Conservation (phyloP, 2,888 invertebrate species). For the Amiota mariae region DNA sequence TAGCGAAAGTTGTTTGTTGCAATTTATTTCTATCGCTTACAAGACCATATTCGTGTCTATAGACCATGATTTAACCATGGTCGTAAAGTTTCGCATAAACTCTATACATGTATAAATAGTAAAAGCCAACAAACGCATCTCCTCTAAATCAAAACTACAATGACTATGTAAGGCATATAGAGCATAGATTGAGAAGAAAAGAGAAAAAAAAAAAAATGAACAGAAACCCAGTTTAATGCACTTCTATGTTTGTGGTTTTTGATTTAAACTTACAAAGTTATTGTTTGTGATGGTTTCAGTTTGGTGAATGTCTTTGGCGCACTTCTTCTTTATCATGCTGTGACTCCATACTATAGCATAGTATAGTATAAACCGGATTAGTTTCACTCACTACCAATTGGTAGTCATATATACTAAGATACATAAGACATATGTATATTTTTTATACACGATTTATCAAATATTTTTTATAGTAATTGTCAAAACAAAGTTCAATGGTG, state of each 20-base stretch:
- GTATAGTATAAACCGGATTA: no score
- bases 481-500: constrained; percentile 62
- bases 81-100: not conserved
- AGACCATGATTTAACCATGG: constrained; percentile 1
- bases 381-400: constrained; percentile 1
- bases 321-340: not conserved
- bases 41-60: constrained; percentile 1
- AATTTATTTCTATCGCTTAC: not conserved
- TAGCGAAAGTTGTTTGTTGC: constrained; percentile 54
- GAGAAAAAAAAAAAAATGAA: not conserved
- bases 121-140: not conserved
- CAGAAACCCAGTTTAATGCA: constrained; percentile 11
- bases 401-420: not conserved
- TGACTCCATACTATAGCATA: not conserved
- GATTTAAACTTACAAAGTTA: not conserved
- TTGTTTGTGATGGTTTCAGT: not conserved
- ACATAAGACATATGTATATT: not conserved
- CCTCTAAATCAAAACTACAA: not conserved
- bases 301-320: constrained; percentile 15
- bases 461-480: constrained; percentile 23
- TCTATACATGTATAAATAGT: not conserved
- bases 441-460: not conserved
- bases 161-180: constrained; percentile 4
- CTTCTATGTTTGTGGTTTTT: not conserved
- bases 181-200: not conserved